phyloP scores from a whole-genome alignment of 37 sponge, comb jelly and placozoan genomes.

The Chondrilla cf. caribensis region DNA sequence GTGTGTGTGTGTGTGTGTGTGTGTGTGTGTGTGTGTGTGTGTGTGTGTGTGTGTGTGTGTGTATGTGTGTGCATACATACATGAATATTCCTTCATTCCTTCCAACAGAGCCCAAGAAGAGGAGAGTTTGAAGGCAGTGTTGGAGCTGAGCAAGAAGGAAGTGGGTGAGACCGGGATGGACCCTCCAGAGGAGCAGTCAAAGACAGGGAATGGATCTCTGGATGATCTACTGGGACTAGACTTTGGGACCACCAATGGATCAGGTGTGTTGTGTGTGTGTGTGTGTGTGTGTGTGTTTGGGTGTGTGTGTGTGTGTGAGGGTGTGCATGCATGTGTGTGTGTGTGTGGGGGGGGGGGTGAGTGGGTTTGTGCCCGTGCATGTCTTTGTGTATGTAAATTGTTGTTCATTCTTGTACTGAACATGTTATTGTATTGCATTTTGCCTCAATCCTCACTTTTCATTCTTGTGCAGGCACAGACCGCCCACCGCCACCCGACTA shows the following conservation, averaged over 20 bases:
- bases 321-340: background rate
- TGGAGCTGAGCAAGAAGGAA: slow-evolving; percentile 77
- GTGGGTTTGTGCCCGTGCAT: background rate
- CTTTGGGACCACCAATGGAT: background rate
- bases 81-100: background rate
- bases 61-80: background rate
- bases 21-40: slow-evolving; percentile 25
- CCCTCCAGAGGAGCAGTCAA: background rate
- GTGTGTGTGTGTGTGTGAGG: background rate
- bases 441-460: too few relatives aligned
- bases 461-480: too few relatives aligned
- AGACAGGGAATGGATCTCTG: background rate
- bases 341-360: background rate
- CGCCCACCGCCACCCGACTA: slow-evolving; percentile 9
- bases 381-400: background rate
- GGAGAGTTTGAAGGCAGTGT: slow-evolving; percentile 58
- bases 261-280: background rate
- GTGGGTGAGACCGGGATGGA: background rate
- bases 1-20: background rate
- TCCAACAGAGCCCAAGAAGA: slow-evolving; percentile 55
- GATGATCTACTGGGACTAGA: slow-evolving; percentile 9
- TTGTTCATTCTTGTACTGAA: background rate
- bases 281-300: slow-evolving; percentile 5
- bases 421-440: too few relatives aligned
- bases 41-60: background rate